These are phyloP conservation scores for Nettapus auritus DNA, from an alignment of 2,113 vertebrate genomes.

Conservation along the genomic window DNA sequence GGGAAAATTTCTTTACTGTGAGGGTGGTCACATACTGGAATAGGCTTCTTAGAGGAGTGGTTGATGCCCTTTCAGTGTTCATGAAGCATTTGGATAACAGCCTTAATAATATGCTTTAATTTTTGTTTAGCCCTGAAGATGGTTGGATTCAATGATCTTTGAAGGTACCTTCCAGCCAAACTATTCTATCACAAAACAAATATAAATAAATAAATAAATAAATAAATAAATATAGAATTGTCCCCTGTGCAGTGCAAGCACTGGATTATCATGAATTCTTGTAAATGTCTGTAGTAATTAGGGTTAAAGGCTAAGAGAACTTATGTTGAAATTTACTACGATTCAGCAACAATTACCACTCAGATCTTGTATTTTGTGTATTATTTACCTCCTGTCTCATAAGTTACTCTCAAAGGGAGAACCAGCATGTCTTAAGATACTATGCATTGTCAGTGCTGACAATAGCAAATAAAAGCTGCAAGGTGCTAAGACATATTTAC, in stretches of 20 bases:
- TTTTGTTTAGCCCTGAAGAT: neutral
- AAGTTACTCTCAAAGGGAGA: neutral
- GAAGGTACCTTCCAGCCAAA: neutral
- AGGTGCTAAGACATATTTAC: neutral
- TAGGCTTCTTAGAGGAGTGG: neutral
- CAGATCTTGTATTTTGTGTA: neutral
- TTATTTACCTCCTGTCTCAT: neutral
- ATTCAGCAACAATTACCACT: neutral
- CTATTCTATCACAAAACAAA: neutral
- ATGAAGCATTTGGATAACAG: neutral
- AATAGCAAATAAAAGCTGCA: neutral
- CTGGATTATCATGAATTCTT: neutral
- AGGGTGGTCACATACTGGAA: neutral
- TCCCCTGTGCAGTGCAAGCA: neutral
- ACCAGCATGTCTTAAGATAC: neutral
- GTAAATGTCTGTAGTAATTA: neutral
- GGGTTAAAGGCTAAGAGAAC: neutral
- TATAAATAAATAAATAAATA: too few relatives aligned
- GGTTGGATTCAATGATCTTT: neutral
- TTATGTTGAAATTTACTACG: neutral
- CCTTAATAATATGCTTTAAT: neutral
- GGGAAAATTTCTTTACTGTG: neutral
- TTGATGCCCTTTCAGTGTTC: neutral
- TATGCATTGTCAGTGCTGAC: neutral
- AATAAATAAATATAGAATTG: neutral